Evolutionary conservation across 2,797 vertebrate genomes (phyloP), one percentile per base, ranked within the genome.

Genomic region (Bufotes viridis): DNA sequence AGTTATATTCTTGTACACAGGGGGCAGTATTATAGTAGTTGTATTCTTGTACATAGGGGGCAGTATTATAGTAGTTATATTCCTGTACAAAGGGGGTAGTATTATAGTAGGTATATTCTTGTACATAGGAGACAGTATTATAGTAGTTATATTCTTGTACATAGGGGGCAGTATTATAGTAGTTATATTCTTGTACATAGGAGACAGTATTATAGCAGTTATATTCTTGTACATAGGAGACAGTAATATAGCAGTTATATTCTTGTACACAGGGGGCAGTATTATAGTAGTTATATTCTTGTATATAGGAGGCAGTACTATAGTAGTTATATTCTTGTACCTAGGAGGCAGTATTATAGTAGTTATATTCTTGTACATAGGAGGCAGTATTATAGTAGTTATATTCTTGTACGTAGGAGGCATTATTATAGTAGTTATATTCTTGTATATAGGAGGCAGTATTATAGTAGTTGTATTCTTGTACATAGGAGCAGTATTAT

Each of bases 31-130:
- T 67, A 67, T 67, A 67, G 20, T 65, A 65, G 67, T 29, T 34
- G 34, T 34, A 29, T 34, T 7, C 26, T 17, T 70, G 67, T 29
- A 34, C 20, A 70, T 70, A 34, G n/a, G 24, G 26, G 3, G 67
- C 67, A 69, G 24, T 69, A 29, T 69, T 69, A 69, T 69, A 69
- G 67, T 69, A 69, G 67, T 69, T 69, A 26, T 69, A 69, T 69
- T 14, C 24, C 15, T 26, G n/a, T 69, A 69, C 14, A 69, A 13
- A 63, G 60, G 60, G 3, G 34, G 34, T n/a, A 70, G 24, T 70
- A 29, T 70, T 70, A 70, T 70, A 70, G 67, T 29, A 70, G 67
- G 29, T 70, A 29, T 70, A 70, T 70, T 15, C 13, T 29, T 26
- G 24, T 70, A 70, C 5, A 70, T 26, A 63, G 61, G 61, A 4